Evolutionary conservation across 1,140 invertebrate genomes (phyloP), one percentile per base, ranked within the genome.

Genomic region (Drosophila willistoni): DNA sequence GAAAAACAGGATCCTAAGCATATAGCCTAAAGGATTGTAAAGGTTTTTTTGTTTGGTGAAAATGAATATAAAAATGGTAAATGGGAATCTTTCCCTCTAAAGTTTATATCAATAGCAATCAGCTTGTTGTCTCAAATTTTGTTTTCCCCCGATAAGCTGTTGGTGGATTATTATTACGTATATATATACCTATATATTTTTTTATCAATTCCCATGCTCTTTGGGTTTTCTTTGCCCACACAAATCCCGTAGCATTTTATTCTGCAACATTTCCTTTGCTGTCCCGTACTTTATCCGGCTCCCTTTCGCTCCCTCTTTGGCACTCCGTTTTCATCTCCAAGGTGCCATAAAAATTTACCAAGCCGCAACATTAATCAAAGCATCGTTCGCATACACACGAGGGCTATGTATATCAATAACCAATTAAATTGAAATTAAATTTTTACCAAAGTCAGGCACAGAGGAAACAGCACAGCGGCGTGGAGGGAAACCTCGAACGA

Each of bases 371-470:
- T 86, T 86, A 86, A 86, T 86, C 82, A 86, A 85, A 86, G 82
- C 68, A 68, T 66, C 83, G 71, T 59, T 85, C 34, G 82, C 82
- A 87, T 86, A 79, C 83, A 76, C 83, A 73, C 70, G 83, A 69
- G 83, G 75, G 82, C 82, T 86, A 79, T 51, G 44, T 51, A 51
- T 86, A 86, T 86, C 82, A 87, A 87, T 86, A 86, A 86, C 82
- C 82, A 86, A 86, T 86, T 86, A 87, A 86, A 87, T 86, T 86
- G 83, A 86, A 86, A 86, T 86, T 86, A 86, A 86, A 86, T 86
- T 87, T 51, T 86, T 71, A 72, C 82, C 76, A 61, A 72, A 57
- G 60, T 68, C 44, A 61, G 71, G 47, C 34, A 13, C 41, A 34
- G 42, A 25, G 34, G 29, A 29, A 29, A 29, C 29, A 29, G 29